These are phyloP conservation scores for Cheilosia scutellata DNA, from an alignment of 2,888 invertebrate species.

Conservation along the genomic window DNA sequence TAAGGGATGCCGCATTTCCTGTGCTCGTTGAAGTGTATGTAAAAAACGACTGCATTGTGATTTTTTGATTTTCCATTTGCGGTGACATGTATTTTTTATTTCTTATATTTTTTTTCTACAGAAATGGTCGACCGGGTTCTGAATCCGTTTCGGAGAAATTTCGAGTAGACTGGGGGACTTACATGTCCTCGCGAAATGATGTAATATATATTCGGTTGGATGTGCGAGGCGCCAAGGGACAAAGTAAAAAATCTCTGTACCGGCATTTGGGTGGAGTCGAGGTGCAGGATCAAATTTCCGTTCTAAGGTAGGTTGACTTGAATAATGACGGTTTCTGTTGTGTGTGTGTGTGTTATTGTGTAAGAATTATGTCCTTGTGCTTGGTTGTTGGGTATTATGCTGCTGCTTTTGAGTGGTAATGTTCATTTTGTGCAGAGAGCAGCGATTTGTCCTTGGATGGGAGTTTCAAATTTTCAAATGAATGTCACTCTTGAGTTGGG, in stretches of 20 bases:
- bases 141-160: conserved; percentile 95
- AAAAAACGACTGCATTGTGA: conserved; percentile 10
- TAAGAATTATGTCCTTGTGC: background rate
- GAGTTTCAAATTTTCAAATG: conserved; percentile 26
- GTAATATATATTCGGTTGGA: conserved; percentile 96
- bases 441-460: conserved; percentile 29
- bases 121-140: conserved; percentile 96
- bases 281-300: conserved; percentile 95
- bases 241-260: conserved; percentile 92
- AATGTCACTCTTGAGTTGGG: conserved; percentile 1
- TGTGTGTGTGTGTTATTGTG: background rate
- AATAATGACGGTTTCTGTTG: background rate
- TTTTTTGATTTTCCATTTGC: conserved; percentile 13
- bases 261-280: conserved; percentile 94
- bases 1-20: conserved; percentile 94
- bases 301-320: conserved; percentile 86
- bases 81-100: background rate
- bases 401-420: conserved; percentile 19
- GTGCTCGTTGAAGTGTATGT: conserved; percentile 94
- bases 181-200: conserved; percentile 95
- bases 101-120: conserved; percentile 81
- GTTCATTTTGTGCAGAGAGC: background rate
- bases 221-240: conserved; percentile 93
- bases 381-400: conserved; percentile 12
- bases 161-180: conserved; percentile 95